phyloP scores from a whole-genome alignment of 1,140 invertebrate genomes.

The Delia radicum region DNA sequence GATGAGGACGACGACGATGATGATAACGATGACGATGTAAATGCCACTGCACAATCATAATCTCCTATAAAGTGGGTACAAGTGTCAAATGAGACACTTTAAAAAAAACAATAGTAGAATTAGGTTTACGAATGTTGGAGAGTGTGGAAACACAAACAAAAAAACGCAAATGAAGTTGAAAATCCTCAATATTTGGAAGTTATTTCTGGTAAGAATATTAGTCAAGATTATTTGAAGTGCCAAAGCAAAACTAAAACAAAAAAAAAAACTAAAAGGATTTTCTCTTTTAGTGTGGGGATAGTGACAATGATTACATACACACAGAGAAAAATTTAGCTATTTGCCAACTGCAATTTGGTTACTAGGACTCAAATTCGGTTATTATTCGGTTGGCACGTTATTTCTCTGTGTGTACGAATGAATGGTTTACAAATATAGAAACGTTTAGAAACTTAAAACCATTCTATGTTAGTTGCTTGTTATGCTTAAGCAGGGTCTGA shows the following conservation, averaged over 20 bases:
- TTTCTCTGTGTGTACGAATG: too few species aligned
- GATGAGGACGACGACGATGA: neutral
- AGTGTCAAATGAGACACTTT: neutral
- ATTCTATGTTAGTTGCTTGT: neutral
- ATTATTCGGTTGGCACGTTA: neutral
- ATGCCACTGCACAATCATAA: neutral
- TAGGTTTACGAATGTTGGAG: neutral
- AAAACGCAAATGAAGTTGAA: neutral
- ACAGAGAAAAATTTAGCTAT: too few species aligned
- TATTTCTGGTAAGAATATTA: neutral
- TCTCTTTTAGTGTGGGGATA: neutral
- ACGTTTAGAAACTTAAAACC: neutral
- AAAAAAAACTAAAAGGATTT: neutral
- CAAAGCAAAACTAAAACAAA: neutral
- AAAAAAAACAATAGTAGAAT: neutral
- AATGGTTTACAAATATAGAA: neutral
- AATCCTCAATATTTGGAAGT: neutral
- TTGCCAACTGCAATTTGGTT: too few species aligned
- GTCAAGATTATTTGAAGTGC: neutral
- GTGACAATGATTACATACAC: neutral
- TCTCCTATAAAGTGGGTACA: neutral
- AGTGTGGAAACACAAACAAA: neutral
- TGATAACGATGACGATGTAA: neutral
- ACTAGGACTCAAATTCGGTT: neutral
- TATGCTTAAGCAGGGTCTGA: conserved; percentile 19